Conservation (phyloP, 2,113 vertebrate species). For the Lasiurus cinereus region DNA sequence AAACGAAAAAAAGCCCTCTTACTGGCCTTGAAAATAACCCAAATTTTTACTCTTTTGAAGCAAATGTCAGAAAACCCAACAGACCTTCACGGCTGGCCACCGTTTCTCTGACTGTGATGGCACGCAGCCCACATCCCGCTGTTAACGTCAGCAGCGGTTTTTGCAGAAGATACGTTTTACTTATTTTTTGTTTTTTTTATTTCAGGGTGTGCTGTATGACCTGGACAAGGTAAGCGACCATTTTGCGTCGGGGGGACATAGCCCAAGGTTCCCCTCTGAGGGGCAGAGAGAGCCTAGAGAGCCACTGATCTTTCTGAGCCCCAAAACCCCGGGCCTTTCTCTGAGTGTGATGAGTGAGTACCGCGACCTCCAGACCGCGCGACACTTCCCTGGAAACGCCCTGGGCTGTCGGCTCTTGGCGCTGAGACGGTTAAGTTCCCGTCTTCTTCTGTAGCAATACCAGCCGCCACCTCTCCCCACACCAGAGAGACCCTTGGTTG, state of each 20-base stretch:
- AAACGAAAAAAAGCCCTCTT: background rate
- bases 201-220: slow-evolving; percentile 97
- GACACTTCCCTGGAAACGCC: background rate
- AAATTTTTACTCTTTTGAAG: background rate
- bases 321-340: background rate
- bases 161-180: slow-evolving; percentile 40
- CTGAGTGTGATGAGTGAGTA: background rate
- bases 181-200: slow-evolving; percentile 80
- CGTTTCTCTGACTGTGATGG: background rate
- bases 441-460: too few relatives aligned
- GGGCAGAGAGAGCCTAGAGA: background rate
- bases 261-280: background rate
- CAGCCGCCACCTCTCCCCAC: too few relatives aligned
- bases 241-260: background rate
- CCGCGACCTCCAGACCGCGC: background rate
- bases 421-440: too few relatives aligned
- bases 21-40: background rate
- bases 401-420: background rate
- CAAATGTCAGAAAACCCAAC: background rate
- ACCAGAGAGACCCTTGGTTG: too few relatives aligned
- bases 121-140: background rate
- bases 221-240: slow-evolving; percentile 95
- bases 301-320: background rate
- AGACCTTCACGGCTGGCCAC: background rate
- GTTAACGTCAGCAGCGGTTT: background rate